Conservation (phyloP, 2,888 invertebrate genomes). For the Onthophagus sagittarius region DNA sequence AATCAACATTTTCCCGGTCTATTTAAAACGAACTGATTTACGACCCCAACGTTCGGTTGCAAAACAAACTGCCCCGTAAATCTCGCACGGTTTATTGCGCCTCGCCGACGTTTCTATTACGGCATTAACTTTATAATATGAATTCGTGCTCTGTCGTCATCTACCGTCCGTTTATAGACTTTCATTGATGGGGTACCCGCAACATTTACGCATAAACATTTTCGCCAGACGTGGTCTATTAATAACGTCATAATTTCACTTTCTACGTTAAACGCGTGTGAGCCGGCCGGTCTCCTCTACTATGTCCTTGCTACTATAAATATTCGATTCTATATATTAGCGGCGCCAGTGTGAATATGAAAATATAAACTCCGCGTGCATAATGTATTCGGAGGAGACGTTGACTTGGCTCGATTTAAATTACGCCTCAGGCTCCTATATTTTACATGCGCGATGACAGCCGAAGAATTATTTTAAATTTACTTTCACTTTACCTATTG, state of each 20-base stretch:
- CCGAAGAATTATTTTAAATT: too few species aligned
- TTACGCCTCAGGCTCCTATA: background rate
- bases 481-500: too few species aligned
- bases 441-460: too few species aligned
- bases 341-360: background rate
- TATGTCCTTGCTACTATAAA: background rate
- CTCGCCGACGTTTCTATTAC: slow-evolving; percentile 9
- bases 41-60: background rate
- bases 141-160: background rate
- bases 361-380: background rate
- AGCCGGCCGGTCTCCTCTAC: background rate
- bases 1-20: slow-evolving; percentile 3
- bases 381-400: background rate
- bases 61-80: slow-evolving; percentile 7
- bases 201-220: background rate
- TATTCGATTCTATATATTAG: background rate
- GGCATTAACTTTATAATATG: slow-evolving; percentile 11
- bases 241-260: background rate
- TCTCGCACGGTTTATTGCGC: slow-evolving; percentile 4
- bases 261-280: background rate
- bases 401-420: background rate
- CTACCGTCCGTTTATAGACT: slow-evolving; percentile 1
- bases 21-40: slow-evolving; percentile 8
- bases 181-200: slow-evolving; percentile 3
- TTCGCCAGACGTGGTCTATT: background rate